phyloP scores from a whole-genome alignment of 2,888 invertebrate species.

The Gnatocerus cornutus region DNA sequence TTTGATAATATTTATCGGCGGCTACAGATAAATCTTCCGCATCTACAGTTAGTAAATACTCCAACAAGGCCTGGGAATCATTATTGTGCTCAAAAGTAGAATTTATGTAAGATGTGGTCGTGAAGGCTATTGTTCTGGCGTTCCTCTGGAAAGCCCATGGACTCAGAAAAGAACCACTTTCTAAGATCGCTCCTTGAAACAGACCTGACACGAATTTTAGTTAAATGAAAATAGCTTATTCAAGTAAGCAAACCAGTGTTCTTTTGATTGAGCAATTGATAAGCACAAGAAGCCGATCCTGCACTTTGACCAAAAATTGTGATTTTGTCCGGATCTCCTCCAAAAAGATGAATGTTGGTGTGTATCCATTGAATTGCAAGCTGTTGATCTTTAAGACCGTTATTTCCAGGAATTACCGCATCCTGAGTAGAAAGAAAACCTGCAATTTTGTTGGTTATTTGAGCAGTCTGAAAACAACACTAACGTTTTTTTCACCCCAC shows the following conservation, averaged over 20 bases:
- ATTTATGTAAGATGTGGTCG: conserved; percentile 50
- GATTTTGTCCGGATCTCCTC: no score
- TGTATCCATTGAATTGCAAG: conserved; percentile 45
- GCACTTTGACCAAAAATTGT: conserved; percentile 8
- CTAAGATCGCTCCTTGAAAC: conserved; percentile 52
- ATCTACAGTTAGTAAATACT: conserved; percentile 53
- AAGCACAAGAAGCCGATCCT: background rate
- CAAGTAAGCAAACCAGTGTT: background rate
- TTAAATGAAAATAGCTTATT: no score
- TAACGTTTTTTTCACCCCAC: no score
- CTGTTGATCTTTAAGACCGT: conserved; percentile 49
- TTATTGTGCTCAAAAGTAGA: conserved; percentile 31
- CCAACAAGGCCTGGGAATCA: conserved; percentile 51
- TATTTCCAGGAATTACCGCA: conserved; percentile 51
- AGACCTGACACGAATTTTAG: no score
- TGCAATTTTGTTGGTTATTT: no score
- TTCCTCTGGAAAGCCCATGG: conserved; percentile 57
- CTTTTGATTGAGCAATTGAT: background rate
- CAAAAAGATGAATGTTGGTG: conserved; percentile 41
- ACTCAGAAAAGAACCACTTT: conserved; percentile 56
- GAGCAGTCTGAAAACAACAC: background rate
- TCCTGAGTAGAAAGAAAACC: conserved; percentile 55
- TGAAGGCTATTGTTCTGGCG: conserved; percentile 58
- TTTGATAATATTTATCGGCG: no score
- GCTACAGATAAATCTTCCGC: no score